Base-by-base conservation (phyloP, 2,797 vertebrate genomes). In the Euphonia xanthogaster region DNA sequence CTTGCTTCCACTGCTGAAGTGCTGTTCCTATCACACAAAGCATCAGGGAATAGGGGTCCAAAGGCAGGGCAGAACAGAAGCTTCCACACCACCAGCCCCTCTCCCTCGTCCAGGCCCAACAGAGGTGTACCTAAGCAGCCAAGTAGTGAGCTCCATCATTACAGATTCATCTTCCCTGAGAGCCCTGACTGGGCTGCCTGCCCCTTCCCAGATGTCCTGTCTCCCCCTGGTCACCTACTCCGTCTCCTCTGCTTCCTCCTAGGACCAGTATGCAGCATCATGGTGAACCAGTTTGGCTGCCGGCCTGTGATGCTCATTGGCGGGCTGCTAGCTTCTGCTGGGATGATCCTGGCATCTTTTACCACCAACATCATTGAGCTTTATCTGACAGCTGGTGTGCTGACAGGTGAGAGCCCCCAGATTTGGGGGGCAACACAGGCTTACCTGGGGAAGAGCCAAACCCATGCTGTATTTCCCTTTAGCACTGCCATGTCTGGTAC, bases 281-380 rank as follows among this genome's bases (percentile, higher is more conserved):
- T 98, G 78, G 98, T 98, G 87, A 98, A 98, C 39, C 98, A 97
- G 83, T 98, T 98, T 75, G 98, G 98, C 78, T 98, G 98, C 79
- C 98, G 98, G 39, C 98, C 98, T 0, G 98, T 98, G 86, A 98
- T 98, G 98, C 97, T 98, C 78, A 94, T 97, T 0, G 98, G 98
- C 0, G 98, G 98, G n/a, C 96, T 98, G 55, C 57, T 98, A 48
- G 98, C 98, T 37, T 98, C 98, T 2, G 96, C 97, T 9, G 98
- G 98, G 39, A 98, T 98, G 98, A 96, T 98, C 84, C 93, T 98
- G 25, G 98, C 98, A 7, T 98, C 98, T 73, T 98, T 98, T 31
- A 97, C 98, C 62, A 98, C 97, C 27, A 98, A 97, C 50, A 98
- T 98, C 25, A 97, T 98, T 58, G 98, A 98, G 88, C 96, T 98